Evolutionary conservation across 1,140 invertebrate species (phyloP), one percentile per base, ranked within the genome.

Genomic region (Olivierus martensii): DNA sequence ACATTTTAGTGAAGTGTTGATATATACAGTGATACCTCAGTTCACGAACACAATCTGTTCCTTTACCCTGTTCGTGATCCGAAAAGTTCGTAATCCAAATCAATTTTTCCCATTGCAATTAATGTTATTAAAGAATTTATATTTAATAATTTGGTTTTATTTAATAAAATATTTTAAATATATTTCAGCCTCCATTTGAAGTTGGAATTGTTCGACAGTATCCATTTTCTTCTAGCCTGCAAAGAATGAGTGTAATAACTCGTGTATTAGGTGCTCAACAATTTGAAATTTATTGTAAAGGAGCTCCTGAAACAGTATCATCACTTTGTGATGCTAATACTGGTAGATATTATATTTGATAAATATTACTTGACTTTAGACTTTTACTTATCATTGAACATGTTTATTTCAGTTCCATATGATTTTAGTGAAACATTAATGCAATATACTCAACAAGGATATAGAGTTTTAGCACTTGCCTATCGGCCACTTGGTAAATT

Each of bases 141-240:
- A n/a, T n/a, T n/a, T n/a, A n/a, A n/a, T n/a, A n/a, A n/a, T n/a
- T n/a, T n/a, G n/a, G n/a, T n/a, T n/a, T n/a, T n/a, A n/a, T n/a
- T n/a, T n/a, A 28, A 28, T 1, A 1, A 28, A 2, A 2, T 6
- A 1, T 28, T 28, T 28, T 28, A 1, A 28, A 28, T 9, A 28
- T 28, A 28, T 28, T 28, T 28, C 9, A 28, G 28, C 28, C 28
- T 6, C 28, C 28, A 28, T 28, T 28, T 41, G 37, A 12, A 35
- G 79, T 90, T 50, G 83, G 82, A 4, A 86, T 95, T 57, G 77
- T 96, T 0, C 77, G 87, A 28, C 87, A 93, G 67, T 91, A 89
- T 71, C 87, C 90, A 56, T 97, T 97, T 66, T 84, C 84, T 45
- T 93, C 88, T 2, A 78, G 76, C 11, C 70, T 92, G 1, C 52